Evolutionary conservation across 1,140 invertebrate genomes (phyloP).

Genomic region (Lordiphosa mommai): DNA sequence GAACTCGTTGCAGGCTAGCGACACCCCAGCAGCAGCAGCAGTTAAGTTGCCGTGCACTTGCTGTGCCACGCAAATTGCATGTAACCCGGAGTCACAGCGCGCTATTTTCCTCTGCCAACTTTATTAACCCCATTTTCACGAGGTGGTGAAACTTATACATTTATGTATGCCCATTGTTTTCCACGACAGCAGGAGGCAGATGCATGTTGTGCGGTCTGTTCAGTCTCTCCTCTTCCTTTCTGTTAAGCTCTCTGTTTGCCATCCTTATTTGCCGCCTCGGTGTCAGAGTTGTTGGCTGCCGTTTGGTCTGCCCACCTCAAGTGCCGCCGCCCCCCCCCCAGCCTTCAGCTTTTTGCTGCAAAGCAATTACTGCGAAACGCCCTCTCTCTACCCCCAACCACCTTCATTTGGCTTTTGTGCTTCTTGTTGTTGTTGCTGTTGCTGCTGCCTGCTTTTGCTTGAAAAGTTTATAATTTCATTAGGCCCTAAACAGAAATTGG

Average conservation of each 20-base stretch:
- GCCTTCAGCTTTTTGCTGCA: constrained; percentile 7
- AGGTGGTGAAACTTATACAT: constrained; percentile 29
- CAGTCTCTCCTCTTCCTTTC: too few species aligned
- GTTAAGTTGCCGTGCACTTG: constrained; percentile 13
- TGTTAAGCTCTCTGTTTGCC: neutral
- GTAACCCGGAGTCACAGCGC: constrained; percentile 31
- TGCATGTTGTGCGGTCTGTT: neutral
- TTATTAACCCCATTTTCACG: constrained; percentile 68
- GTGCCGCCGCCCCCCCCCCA: neutral
- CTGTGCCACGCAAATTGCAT: constrained; percentile 51
- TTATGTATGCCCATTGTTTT: constrained; percentile 48
- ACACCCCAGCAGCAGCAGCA: neutral
- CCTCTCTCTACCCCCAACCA: neutral
- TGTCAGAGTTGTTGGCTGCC: neutral
- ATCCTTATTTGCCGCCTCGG: neutral
- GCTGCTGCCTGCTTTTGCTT: constrained; percentile 31
- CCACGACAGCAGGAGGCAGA: neutral
- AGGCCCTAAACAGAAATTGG: constrained; percentile 64
- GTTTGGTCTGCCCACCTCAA: neutral
- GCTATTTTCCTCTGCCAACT: constrained; percentile 33
- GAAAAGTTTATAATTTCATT: constrained; percentile 72
- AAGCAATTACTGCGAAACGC: constrained; percentile 37
- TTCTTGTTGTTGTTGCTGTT: too few species aligned
- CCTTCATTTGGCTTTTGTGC: constrained; percentile 22
- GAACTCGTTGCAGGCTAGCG: constrained; percentile 6